Evolutionary conservation across 2,113 vertebrate genomes (phyloP).

Genomic region (Danionella cerebrum): DNA sequence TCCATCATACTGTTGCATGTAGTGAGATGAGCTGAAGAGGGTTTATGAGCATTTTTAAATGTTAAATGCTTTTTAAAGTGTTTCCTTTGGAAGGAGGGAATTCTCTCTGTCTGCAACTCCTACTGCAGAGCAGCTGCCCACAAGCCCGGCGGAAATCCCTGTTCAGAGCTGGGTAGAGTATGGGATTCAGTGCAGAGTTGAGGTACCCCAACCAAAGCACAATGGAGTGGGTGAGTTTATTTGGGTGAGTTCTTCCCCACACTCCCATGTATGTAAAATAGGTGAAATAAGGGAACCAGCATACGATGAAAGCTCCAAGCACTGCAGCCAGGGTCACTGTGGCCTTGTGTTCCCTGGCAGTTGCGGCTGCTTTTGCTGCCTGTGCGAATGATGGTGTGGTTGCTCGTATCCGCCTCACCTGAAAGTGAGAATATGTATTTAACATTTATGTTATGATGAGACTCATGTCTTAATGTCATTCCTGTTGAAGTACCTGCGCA

Average conservation of each 20-base stretch:
- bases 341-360: conserved; percentile 83
- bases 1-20: too few species aligned
- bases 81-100: neutral
- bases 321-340: conserved; percentile 79
- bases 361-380: conserved; percentile 50
- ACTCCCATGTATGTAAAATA: conserved; percentile 75
- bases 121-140: conserved; percentile 71
- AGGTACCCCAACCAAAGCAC: conserved; percentile 85
- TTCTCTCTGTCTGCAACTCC: conserved; percentile 14
- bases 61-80: neutral
- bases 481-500: conserved; percentile 57
- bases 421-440: neutral
- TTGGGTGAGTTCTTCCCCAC: conserved; percentile 34
- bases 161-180: conserved; percentile 84
- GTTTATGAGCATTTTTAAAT: neutral
- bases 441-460: too few species aligned
- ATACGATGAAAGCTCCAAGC: conserved; percentile 84
- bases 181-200: conserved; percentile 90
- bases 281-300: conserved; percentile 93
- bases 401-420: conserved; percentile 59
- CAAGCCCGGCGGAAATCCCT: conserved; percentile 83
- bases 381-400: conserved; percentile 54
- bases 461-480: neutral
- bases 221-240: conserved; percentile 47
- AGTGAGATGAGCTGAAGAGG: neutral